Conservation (phyloP, 2,113 vertebrate species). For the Odontesthes bonariensis region DNA sequence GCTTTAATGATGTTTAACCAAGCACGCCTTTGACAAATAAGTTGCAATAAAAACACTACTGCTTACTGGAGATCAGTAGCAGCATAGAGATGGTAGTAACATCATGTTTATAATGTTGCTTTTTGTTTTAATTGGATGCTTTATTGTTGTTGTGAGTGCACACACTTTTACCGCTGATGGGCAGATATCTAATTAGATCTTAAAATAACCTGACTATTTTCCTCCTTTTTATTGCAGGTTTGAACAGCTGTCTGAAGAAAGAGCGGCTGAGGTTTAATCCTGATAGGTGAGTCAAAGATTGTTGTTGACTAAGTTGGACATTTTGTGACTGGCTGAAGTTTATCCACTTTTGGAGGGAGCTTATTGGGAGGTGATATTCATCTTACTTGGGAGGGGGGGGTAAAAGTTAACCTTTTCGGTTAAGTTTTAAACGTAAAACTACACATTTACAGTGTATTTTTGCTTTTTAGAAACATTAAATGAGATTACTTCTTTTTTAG, state of each 20-base stretch:
- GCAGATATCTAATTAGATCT: background rate
- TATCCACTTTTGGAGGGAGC: no score
- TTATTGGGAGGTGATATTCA: no score
- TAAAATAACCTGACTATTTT: background rate
- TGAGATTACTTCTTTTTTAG: no score
- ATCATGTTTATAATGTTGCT: background rate
- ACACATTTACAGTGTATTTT: no score
- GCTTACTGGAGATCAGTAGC: no score
- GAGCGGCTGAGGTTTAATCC: constrained; percentile 19
- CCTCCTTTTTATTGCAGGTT: constrained; percentile 47
- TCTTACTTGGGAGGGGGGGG: no score
- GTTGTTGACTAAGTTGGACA: background rate
- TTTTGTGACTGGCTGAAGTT: background rate
- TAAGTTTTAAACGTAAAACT: no score
- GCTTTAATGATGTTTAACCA: background rate
- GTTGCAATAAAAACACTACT: no score
- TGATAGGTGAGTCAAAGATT: constrained; percentile 34
- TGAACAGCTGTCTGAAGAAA: constrained; percentile 17
- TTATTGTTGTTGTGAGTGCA: background rate
- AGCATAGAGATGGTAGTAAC: no score
- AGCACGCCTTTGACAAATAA: constrained; percentile 1
- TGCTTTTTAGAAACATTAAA: no score
- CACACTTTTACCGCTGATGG: background rate
- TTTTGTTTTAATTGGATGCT: background rate
- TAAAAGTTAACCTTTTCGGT: no score